A percentile compares a stretch with the other conserved stretches of the same genome.
phyloP scores from a whole-genome alignment of 2,113 vertebrate species.

The Lethenteron camtschaticum region DNA sequence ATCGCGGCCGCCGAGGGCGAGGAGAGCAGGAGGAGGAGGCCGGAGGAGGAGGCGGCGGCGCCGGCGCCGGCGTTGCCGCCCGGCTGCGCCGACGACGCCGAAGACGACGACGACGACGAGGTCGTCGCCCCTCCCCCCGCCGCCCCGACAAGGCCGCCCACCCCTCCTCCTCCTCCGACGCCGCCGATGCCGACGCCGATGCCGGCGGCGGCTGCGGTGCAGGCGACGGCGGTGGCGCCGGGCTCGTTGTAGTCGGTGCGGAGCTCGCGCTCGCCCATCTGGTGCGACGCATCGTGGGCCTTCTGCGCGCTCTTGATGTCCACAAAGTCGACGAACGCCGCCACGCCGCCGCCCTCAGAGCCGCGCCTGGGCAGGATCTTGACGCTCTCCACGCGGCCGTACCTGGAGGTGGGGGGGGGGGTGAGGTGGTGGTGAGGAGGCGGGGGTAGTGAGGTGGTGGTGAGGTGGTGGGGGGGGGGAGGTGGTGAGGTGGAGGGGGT shows the following conservation, averaged over 20 bases:
- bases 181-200: neutral
- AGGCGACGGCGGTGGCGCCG: conserved; percentile 67
- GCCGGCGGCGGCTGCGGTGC: neutral
- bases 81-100: neutral
- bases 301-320: conserved; percentile 99
- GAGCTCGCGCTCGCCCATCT: conserved; percentile 98
- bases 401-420: conserved; percentile 25
- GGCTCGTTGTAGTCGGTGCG: conserved; percentile 99
- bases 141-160: neutral
- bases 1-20: conserved; percentile 38
- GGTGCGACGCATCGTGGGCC: conserved; percentile 97
- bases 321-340: conserved; percentile 99
- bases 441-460: neutral
- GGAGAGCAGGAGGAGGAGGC: conserved; percentile 32
- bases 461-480: neutral
- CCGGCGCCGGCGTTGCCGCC: too few species aligned
- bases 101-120: neutral
- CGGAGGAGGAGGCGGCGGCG: neutral
- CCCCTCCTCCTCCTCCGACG: neutral
- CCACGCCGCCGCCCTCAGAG: conserved; percentile 78
- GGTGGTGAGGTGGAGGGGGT: neutral
- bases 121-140: neutral
- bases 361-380: conserved; percentile 95
- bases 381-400: conserved; percentile 96
- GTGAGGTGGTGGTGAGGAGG: neutral